Percentiles rank a stretch among this genome's conserved stretches.
Conservation (phyloP, 1,140 invertebrate genomes). For the Nautilus pompilius region DNA sequence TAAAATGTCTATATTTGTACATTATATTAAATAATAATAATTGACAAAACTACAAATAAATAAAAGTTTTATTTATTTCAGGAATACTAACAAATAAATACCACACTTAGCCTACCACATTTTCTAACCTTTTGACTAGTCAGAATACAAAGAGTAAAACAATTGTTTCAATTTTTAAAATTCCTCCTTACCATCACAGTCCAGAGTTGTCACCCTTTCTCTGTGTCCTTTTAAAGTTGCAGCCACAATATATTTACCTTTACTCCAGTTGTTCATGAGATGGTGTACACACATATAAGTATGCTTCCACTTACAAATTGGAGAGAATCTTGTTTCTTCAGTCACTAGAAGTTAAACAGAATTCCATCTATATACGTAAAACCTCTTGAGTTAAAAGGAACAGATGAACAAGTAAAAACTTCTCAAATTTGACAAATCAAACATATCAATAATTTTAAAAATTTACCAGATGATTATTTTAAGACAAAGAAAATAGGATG, state of each 20-base stretch:
- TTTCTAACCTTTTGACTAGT: no score
- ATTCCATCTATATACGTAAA: not conserved
- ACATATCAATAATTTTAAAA: not conserved
- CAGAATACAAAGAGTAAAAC: no score
- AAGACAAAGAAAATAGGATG: not conserved
- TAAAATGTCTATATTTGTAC: no score
- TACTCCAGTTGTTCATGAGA: constrained; percentile 41
- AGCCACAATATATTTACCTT: constrained; percentile 37
- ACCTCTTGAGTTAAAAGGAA: not conserved
- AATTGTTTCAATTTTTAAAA: no score
- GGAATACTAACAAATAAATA: no score
- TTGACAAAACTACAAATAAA: no score
- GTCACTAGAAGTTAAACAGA: constrained; percentile 19
- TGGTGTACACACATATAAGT: constrained; percentile 36
- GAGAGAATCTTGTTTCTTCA: constrained; percentile 22
- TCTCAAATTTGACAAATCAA: not conserved
- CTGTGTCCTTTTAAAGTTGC: constrained; percentile 38
- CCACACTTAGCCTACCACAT: no score
- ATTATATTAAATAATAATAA: no score
- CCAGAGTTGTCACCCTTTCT: constrained; percentile 39
- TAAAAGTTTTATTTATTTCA: no score
- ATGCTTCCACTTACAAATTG: constrained; percentile 44
- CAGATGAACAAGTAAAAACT: not conserved
- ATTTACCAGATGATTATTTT: not conserved
- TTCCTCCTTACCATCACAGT: constrained; percentile 38